Base-by-base conservation (phyloP, 2,797 vertebrate genomes). In the Acrossocheilus wenchowensis region DNA sequence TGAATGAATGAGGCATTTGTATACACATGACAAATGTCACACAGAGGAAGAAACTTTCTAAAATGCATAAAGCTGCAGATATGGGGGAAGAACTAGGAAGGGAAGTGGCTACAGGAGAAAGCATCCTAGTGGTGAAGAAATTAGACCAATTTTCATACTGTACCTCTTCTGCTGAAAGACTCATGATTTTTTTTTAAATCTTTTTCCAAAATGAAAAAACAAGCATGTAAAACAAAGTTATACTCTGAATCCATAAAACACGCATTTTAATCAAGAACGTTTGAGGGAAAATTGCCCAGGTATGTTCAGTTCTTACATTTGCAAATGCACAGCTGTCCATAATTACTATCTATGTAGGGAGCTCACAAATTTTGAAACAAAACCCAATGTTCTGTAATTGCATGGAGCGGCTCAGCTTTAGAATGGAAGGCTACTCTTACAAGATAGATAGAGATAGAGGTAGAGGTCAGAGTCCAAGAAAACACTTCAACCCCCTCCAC, bases 81-180 rank as follows among this genome's bases (percentile, higher is more conserved):
- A 21, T 81, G 30, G 19, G 75, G 75, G n/a, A 34, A 45, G 17
- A 50, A 81, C 43, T 23, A 68, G 0, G 6, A 81, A 68, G 62
- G 60, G 26, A 81, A 81, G 26, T 34, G 26, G 43, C 62, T 81
- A 68, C 1, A 26, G 52, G 52, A 17, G 50, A 39, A 2, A 60
- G 50, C 6, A 23, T 23, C 19, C 52, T 78, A 78, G 9, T 34
- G 26, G 17, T 23, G 3, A 8, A 21, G 10, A 50, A 48, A 36
- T 23, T 0, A 81, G 43, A 48, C 79, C 8, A 45, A 23, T 36
- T 68, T 7, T 14, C n/a, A 81, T 68, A 81, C 79, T 43, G 9
- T 68, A 81, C 79, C 79, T 81, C 62, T 81, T 81, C 79, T 23
- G 43, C 57, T 15, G 41, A 45, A 21, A 68, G 79, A 68, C 45